Evolutionary conservation across 2,113 vertebrate species (phyloP), one percentile per base, ranked within the genome.

Genomic region (Mormyrus lacerda): DNA sequence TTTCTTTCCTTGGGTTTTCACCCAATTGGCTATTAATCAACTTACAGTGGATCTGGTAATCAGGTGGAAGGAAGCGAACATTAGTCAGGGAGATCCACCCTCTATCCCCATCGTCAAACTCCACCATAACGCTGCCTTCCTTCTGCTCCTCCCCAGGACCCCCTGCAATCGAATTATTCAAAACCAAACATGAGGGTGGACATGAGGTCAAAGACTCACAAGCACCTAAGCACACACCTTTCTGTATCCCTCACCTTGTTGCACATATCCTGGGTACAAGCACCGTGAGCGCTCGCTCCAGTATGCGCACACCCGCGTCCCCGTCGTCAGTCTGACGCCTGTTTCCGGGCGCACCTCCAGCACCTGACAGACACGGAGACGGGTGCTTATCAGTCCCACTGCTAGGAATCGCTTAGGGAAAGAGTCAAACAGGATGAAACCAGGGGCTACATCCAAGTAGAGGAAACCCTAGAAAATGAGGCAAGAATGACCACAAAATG

Each of bases 261-360:
- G 96, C 76, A 99, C 97, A 0, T 96, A 97, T 89, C 98, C 98
- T 0, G 98, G 98, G 69, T 99, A 99, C 4, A 99, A 95, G 92
- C 98, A 99, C 17, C 98, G 97, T 0, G 98, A 98, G 53, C 98
- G 97, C 91, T 98, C 97, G 91, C 98, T 99, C 98, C 98, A 99
- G 91, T 98, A 98, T 89, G 98, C 97, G 0, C 98, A 99, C 91
- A 99, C 98, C 55, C 98, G 94, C 0, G 97, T 98, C 79, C 97
- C 97, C 0, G 97, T 96, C 0, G 93, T 95, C 4, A 98, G 95
- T 93, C 95, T 90, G 9, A 94, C 92, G 61, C 97, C 97, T 0
- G 96, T 97, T 91, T 97, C 97, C 0, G 98, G 98, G 90, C 94
- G 95, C 24, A 98, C 92, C 21, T 98, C 97, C 0, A 99, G 95